Conservation (phyloP, 2,113 vertebrate species). For the Hydrolagus affinis region DNA sequence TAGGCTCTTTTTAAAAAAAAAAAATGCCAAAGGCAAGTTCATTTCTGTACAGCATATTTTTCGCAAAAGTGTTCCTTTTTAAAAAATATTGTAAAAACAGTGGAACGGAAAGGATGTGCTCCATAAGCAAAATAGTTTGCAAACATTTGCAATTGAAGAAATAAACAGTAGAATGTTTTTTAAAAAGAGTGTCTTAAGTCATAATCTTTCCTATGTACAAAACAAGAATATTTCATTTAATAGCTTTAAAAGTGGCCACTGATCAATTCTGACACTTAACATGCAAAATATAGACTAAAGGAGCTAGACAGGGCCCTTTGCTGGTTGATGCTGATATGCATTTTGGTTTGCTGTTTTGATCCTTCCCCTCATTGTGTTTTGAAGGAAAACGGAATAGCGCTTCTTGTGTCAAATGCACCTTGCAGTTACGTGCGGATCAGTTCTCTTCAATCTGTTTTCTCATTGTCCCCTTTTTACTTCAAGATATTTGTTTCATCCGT, state of each 20-base stretch:
- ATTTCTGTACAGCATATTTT: conserved; percentile 48
- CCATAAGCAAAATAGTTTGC: conserved; percentile 4
- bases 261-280: conserved; percentile 3
- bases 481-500: neutral
- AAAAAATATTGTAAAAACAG: conserved; percentile 34
- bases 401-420: conserved; percentile 1
- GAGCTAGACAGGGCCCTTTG: neutral
- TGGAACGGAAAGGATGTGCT: neutral
- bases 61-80: conserved; percentile 34
- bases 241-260: neutral
- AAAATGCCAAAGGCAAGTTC: conserved; percentile 45
- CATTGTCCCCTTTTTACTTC: conserved; percentile 9
- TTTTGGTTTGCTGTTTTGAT: neutral
- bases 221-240: conserved; percentile 20
- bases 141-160: neutral
- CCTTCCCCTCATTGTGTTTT: neutral
- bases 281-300: neutral
- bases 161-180: neutral
- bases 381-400: neutral
- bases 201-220: conserved; percentile 22
- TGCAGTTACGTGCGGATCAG: conserved; percentile 9
- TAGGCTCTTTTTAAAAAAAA: conserved; percentile 47
- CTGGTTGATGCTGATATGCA: neutral
- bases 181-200: neutral
- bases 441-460: neutral